These are phyloP conservation scores for Athene noctua DNA, from an alignment of 2,113 vertebrate species.

Conservation along the genomic window DNA sequence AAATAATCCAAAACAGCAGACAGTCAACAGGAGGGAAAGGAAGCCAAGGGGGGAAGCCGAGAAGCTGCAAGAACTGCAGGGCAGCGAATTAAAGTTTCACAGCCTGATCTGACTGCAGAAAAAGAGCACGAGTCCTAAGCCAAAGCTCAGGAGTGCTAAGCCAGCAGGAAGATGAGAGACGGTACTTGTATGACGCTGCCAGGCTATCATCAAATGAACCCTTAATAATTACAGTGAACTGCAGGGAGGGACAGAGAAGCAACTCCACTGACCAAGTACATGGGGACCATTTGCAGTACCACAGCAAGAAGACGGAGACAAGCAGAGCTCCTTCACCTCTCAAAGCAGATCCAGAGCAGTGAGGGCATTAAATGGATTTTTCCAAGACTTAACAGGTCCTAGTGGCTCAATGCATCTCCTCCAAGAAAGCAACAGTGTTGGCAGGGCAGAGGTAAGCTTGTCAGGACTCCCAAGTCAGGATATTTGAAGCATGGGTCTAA, in stretches of 20 bases:
- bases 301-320: neutral
- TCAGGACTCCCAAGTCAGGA: neutral
- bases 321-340: neutral
- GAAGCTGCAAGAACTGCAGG: neutral
- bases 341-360: neutral
- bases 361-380: neutral
- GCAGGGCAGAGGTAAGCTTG: neutral
- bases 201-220: neutral
- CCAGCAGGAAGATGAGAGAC: neutral
- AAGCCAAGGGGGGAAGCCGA: neutral
- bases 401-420: neutral
- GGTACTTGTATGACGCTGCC: neutral
- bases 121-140: neutral
- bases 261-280: neutral
- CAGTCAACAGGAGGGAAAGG: neutral
- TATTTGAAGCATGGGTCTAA: neutral
- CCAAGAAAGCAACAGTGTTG: neutral
- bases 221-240: neutral
- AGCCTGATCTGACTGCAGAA: neutral
- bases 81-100: neutral
- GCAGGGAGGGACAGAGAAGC: neutral
- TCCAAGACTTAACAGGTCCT: neutral
- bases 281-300: fast-evolving
- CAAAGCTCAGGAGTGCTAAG: neutral
- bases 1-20: neutral